Conservation (phyloP, 2,888 invertebrate genomes). For the Hypomecis punctinalis region DNA sequence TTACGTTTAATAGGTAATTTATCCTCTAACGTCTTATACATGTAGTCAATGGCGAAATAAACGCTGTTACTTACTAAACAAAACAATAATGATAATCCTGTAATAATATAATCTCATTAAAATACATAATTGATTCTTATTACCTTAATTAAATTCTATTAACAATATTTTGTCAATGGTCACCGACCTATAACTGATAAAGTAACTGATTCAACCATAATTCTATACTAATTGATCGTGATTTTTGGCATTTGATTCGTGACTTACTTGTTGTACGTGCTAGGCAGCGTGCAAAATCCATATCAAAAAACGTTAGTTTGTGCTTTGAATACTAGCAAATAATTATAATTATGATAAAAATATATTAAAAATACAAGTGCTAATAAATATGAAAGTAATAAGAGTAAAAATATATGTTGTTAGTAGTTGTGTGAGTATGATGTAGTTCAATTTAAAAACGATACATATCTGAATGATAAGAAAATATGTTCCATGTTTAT, state of each 20-base stretch:
- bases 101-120: not conserved
- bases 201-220: not conserved
- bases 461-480: slow-evolving; percentile 2
- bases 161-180: slow-evolving; percentile 16
- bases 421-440: slow-evolving; percentile 8
- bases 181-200: slow-evolving; percentile 41
- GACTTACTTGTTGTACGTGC: slow-evolving; percentile 88
- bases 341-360: not conserved
- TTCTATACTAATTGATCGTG: slow-evolving; percentile 3
- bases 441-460: slow-evolving; percentile 8
- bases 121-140: no score
- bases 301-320: slow-evolving; percentile 53
- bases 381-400: not conserved
- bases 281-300: slow-evolving; percentile 82
- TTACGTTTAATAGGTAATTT: no score
- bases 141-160: not conserved
- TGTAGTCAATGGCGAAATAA: not conserved
- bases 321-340: slow-evolving; percentile 37
- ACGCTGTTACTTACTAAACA: not conserved
- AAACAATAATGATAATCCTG: not conserved
- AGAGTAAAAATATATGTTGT: slow-evolving; percentile 4
- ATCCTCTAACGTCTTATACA: no score
- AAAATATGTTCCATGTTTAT: slow-evolving; percentile 1
- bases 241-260: slow-evolving; percentile 40
- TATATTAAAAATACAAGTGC: not conserved